Base-by-base conservation (phyloP, 2,888 invertebrate species). In the Stenodema calcarata region DNA sequence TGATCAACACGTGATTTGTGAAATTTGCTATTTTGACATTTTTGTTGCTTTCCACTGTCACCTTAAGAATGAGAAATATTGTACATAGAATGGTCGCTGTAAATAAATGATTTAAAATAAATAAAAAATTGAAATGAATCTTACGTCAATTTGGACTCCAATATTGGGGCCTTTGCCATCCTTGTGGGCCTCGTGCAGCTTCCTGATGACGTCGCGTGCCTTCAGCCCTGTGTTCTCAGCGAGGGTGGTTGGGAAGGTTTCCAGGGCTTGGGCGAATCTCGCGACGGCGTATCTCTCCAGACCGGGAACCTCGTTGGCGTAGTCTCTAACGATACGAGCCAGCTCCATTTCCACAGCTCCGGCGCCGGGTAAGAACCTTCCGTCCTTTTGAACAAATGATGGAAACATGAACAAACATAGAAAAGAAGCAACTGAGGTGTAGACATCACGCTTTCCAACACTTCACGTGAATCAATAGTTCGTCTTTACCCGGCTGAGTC, bases 201-300 rank as follows among this genome's bases (percentile, higher is more conserved):
- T 96, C 78, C 97, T 96, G 69, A 99, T 91, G 23, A 97, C 94
- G 90, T 97, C 96, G 27, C 96, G 97, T 14, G 96, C 95, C 91
- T 96, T 96, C 44, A 96, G 94, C 30, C 99, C 99, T 75, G 97
- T 95, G 91, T 99, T 99, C 89, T 99, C 98, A 0, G 99, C 97
- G 86, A 99, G 92, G 0, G 97, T 95, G 91, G 97, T 96, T 0
- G 99, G 97, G 90, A 99, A 95, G 79, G 94, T 93, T 92, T 99
- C 98, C 16, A 99, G 92, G 1, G 99, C 97, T 0, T 94, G 92
- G 12, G 96, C 96, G 91, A 98, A 99, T 91, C 98, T 98, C 89
- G 98, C 94, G 16, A 99, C 96, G 14, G 99, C 97, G 92, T 99
- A 99, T 91, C 99, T 99, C 90, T 99, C 98, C 87, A 99, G 92